Percentiles rank a stretch among this genome's conserved stretches.
Conservation (phyloP, 2,797 vertebrate genomes). For the Anabacerthia variegaticeps region DNA sequence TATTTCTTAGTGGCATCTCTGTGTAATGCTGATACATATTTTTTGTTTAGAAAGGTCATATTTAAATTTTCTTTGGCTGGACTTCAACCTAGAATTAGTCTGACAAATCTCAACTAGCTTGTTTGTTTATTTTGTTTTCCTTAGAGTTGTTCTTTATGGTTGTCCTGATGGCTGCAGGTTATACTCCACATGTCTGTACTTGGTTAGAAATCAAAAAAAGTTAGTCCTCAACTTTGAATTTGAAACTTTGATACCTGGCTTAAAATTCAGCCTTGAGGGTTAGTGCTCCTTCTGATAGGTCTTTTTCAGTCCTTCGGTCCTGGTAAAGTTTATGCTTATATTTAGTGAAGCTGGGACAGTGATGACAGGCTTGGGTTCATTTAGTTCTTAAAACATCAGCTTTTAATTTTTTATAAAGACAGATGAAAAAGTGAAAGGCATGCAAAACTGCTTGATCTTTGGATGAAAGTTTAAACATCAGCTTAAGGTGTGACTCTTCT, state of each 20-base stretch:
- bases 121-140: neutral
- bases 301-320: neutral
- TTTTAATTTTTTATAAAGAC: neutral
- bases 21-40: neutral
- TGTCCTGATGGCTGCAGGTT: constrained; percentile 3
- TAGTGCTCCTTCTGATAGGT: neutral
- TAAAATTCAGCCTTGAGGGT: constrained; percentile 20
- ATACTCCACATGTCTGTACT: neutral
- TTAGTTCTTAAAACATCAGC: neutral
- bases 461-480: constrained; percentile 1
- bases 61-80: neutral
- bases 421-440: neutral
- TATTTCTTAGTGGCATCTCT: neutral
- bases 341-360: neutral
- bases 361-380: neutral
- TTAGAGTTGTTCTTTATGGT: neutral
- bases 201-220: neutral
- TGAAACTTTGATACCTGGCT: neutral
- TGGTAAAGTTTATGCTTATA: neutral
- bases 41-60: neutral
- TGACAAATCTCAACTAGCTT: neutral
- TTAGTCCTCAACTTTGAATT: neutral
- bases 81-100: neutral
- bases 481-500: neutral
- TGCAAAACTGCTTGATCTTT: constrained; percentile 11